A percentile compares a stretch with the other conserved stretches of the same genome.
Evolutionary conservation across 2,888 invertebrate genomes (phyloP).

Genomic region (Lasioglossum villosulum): DNA sequence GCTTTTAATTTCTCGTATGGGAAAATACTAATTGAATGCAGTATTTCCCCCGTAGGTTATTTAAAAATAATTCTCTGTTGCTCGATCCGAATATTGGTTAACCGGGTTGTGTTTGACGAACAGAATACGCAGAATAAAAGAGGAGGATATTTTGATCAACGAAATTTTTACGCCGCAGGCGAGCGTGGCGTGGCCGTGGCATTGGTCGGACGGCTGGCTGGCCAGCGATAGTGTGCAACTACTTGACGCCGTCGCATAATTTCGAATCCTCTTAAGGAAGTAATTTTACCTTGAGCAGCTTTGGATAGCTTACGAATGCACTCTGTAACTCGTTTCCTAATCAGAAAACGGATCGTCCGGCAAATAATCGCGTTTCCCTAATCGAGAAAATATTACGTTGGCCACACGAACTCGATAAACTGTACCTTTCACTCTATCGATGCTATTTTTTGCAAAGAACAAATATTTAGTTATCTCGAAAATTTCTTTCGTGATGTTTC

Average conservation of each 20-base stretch:
- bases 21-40: background rate
- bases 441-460: background rate
- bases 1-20: conserved; percentile 3
- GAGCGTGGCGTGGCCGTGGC: conserved; percentile 8
- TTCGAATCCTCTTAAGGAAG: conserved; percentile 38
- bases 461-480: background rate
- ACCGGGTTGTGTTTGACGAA: background rate
- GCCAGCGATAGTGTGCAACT: conserved; percentile 34
- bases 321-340: background rate
- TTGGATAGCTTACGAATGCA: conserved; percentile 13
- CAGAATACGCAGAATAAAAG: background rate
- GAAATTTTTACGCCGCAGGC: conserved; percentile 1
- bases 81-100: background rate
- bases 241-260: conserved; percentile 28
- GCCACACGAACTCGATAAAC: background rate
- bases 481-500: no score
- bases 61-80: conserved; percentile 1
- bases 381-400: background rate
- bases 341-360: background rate
- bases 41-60: background rate
- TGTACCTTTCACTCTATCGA: background rate
- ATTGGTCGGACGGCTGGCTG: conserved; percentile 18
- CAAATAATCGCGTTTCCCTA: background rate
- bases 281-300: conserved; percentile 15
- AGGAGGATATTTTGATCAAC: background rate